Conservation (phyloP, 2,888 invertebrate genomes). For the Limulus polyphemus region DNA sequence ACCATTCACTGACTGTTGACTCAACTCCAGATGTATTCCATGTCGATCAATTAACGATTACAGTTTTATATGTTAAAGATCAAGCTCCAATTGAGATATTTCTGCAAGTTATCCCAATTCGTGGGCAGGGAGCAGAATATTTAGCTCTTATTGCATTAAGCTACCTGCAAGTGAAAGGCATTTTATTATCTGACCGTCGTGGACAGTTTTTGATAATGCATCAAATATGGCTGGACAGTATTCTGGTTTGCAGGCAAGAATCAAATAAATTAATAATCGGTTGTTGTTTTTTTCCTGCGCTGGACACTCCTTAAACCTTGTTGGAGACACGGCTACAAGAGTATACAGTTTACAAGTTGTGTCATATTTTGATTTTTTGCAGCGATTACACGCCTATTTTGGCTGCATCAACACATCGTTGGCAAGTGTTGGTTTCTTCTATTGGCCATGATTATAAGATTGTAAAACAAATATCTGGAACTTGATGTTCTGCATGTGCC, state of each 20-base stretch:
- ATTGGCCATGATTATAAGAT: background rate
- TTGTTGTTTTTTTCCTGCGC: background rate
- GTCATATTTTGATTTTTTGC: background rate
- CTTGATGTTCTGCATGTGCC: background rate
- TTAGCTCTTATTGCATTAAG: too few relatives aligned
- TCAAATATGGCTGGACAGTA: too few relatives aligned
- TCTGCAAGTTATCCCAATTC: background rate
- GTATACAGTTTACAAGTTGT: background rate
- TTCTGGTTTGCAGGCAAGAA: background rate
- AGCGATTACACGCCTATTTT: background rate
- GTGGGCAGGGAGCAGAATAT: too few relatives aligned
- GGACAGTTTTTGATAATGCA: too few relatives aligned
- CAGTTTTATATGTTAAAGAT: conserved; percentile 10
- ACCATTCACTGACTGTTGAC: conserved; percentile 12
- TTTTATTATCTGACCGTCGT: too few relatives aligned
- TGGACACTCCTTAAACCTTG: background rate
- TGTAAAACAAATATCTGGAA: background rate
- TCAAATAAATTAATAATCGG: background rate
- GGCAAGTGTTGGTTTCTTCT: background rate
- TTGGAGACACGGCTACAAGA: background rate
- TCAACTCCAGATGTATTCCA: conserved; percentile 20
- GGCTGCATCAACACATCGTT: background rate
- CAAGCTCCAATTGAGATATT: background rate
- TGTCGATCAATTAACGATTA: conserved; percentile 17
- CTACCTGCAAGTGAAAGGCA: too few relatives aligned